phyloP scores from a whole-genome alignment of 2,888 invertebrate species.

The Acronicta leporina region DNA sequence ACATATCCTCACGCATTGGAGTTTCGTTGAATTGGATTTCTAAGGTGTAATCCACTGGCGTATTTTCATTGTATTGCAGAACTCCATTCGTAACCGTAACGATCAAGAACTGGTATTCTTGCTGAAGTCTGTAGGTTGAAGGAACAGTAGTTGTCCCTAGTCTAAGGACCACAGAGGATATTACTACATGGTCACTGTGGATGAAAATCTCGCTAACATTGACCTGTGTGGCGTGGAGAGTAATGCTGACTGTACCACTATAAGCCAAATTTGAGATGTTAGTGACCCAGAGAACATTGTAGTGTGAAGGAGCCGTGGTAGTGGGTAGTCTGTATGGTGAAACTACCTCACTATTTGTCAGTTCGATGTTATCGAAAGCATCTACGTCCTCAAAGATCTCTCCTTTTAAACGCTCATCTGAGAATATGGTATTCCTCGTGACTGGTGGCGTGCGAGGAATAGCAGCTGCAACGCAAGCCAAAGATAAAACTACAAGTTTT shows the following conservation, averaged over 20 bases:
- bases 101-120: constrained; percentile 69
- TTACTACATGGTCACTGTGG: constrained; percentile 69
- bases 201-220: constrained; percentile 73
- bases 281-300: constrained; percentile 84
- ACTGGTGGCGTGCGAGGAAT: constrained; percentile 58
- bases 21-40: constrained; percentile 66
- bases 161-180: constrained; percentile 75
- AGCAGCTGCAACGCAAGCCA: constrained; percentile 65
- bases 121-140: constrained; percentile 44
- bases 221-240: constrained; percentile 66
- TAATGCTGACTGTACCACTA: constrained; percentile 76
- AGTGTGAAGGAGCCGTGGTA: constrained; percentile 85
- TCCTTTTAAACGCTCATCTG: constrained; percentile 77
- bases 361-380: constrained; percentile 30
- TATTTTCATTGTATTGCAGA: constrained; percentile 61
- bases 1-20: constrained; percentile 77
- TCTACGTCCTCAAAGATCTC: constrained; percentile 74
- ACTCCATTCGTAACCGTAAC: constrained; percentile 55
- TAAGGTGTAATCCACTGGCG: constrained; percentile 64
- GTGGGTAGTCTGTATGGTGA: constrained; percentile 82
- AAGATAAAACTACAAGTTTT: constrained; percentile 64
- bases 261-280: constrained; percentile 70
- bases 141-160: constrained; percentile 62
- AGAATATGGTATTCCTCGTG: constrained; percentile 77
- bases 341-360: constrained; percentile 37